These are phyloP conservation scores for Nudaria mundana DNA, from an alignment of 2,888 invertebrate species.

Conservation along the genomic window DNA sequence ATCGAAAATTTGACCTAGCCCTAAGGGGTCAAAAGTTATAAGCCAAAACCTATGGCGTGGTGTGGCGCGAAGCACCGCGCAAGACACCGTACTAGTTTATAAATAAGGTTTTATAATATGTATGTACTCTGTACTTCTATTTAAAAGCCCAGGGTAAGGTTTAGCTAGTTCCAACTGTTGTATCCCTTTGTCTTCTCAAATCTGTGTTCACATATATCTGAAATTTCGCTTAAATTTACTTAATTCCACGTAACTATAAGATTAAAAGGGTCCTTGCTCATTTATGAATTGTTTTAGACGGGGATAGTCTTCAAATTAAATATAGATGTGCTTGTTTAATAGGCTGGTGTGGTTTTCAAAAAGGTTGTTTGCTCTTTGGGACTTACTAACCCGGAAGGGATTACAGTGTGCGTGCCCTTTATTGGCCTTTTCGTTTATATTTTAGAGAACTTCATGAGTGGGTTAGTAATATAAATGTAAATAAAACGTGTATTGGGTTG, in stretches of 20 bases:
- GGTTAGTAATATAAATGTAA: too few relatives aligned
- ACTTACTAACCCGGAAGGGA: slow-evolving; percentile 31
- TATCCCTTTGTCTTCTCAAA: too few relatives aligned
- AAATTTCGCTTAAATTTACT: slow-evolving; percentile 11
- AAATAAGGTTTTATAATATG: too few relatives aligned
- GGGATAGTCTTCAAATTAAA: slow-evolving; percentile 23
- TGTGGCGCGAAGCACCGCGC: too few relatives aligned
- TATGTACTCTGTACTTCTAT: too few relatives aligned
- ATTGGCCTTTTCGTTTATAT: slow-evolving; percentile 16
- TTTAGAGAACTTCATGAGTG: slow-evolving; percentile 7
- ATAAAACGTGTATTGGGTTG: too few relatives aligned
- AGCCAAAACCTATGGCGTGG: too few relatives aligned
- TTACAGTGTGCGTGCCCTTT: slow-evolving; percentile 24
- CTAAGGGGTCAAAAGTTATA: too few relatives aligned
- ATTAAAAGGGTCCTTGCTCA: slow-evolving; percentile 23
- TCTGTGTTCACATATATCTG: slow-evolving; percentile 2
- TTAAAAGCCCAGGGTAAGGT: too few relatives aligned
- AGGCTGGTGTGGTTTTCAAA: slow-evolving; percentile 31
- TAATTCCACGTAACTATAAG: slow-evolving; percentile 8
- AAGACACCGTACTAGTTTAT: too few relatives aligned
- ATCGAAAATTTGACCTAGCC: too few relatives aligned
- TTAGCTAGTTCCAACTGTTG: too few relatives aligned
- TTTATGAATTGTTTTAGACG: slow-evolving; percentile 23
- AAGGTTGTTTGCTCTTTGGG: slow-evolving; percentile 29
- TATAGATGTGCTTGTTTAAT: slow-evolving; percentile 28